phyloP scores from a whole-genome alignment of 1,140 invertebrate species.

The Drosophila gunungcola region DNA sequence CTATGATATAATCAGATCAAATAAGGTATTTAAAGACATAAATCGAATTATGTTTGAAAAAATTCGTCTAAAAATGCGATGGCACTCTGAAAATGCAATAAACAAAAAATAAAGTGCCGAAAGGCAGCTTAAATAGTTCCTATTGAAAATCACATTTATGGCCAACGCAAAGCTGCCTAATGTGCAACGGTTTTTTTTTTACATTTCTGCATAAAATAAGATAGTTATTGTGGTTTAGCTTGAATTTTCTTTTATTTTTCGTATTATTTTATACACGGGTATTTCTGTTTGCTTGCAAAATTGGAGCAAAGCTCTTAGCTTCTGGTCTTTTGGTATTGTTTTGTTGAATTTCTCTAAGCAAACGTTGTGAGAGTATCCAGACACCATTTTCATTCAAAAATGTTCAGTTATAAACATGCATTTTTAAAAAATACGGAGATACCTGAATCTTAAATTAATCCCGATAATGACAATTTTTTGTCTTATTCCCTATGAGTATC shows the following conservation, averaged over 20 bases:
- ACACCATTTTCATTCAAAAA: too few species aligned
- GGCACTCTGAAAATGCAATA: slow-evolving; percentile 10
- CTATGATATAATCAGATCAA: slow-evolving; percentile 9
- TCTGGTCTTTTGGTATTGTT: slow-evolving; percentile 9
- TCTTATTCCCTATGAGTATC: too few species aligned
- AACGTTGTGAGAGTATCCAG: too few species aligned
- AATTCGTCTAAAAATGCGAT: too few species aligned
- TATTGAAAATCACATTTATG: slow-evolving; percentile 16
- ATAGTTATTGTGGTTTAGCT: slow-evolving; percentile 20
- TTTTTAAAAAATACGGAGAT: too few species aligned
- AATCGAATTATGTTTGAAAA: too few species aligned
- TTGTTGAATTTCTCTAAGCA: slow-evolving; percentile 7
- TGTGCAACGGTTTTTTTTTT: background rate
- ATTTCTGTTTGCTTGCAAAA: slow-evolving; percentile 58
- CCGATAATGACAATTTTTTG: too few species aligned
- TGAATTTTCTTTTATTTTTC: slow-evolving; percentile 8
- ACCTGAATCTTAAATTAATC: too few species aligned
- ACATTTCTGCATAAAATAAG: slow-evolving; percentile 10
- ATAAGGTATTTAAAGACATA: background rate
- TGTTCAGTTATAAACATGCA: too few species aligned
- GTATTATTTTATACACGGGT: slow-evolving; percentile 27
- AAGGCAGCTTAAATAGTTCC: slow-evolving; percentile 6
- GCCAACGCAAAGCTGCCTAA: background rate
- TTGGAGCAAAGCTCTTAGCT: slow-evolving; percentile 75
- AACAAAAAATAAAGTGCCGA: slow-evolving; percentile 18